Base-by-base conservation (phyloP, 92 coral and sea anemone genomes). In the Anthopleura xanthogrammica region DNA sequence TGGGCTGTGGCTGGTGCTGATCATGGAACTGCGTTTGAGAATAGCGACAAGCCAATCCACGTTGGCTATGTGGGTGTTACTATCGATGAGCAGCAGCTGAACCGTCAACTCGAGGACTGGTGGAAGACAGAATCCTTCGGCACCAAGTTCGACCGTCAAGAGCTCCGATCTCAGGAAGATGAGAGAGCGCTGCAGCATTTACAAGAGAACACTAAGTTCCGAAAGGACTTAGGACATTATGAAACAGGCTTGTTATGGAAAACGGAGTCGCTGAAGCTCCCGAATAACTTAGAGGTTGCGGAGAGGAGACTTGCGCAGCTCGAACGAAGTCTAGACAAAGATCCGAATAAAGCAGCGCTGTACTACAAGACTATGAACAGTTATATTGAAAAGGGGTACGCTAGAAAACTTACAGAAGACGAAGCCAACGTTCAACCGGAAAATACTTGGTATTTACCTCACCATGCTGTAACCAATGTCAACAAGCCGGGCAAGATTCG, bases 51-150 rank as follows among this genome's bases (percentile, higher is more conserved):
- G 10, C 88, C 46, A 23, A 39, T 81, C 8, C 90, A 88, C n/a
- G n/a, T n/a, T n/a, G n/a, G n/a, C n/a, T n/a, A n/a, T 52, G 72
- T 57, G 58, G 76, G 68, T 72, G 73, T 83, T 12, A n/a, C 11
- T 14, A 85, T 76, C 16, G 77, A 74, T 19, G 60, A 80, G 12
- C 75, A 80, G 12, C 75, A 71, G 52, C 82, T 90, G 41, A 81
- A 87, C 42, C 24, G 39, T n/a, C 88, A 90, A 84, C 86, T 90
- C 23, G 88, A 90, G 81, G 58, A 79, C 23, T 90, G 93, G 93
- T 87, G 93, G 93, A 90, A 87, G 86, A 87, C 89, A 29, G 93
- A 84, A 77, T 90, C 93, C 40, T 90, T 90, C 76, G 94, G 91
- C 57, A 88, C 89, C 81, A 90, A 90, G 83, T 88, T 64, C 76